Evolutionary conservation across 2,113 vertebrate species (phyloP).

Genomic region (Recurvirostra avosetta): DNA sequence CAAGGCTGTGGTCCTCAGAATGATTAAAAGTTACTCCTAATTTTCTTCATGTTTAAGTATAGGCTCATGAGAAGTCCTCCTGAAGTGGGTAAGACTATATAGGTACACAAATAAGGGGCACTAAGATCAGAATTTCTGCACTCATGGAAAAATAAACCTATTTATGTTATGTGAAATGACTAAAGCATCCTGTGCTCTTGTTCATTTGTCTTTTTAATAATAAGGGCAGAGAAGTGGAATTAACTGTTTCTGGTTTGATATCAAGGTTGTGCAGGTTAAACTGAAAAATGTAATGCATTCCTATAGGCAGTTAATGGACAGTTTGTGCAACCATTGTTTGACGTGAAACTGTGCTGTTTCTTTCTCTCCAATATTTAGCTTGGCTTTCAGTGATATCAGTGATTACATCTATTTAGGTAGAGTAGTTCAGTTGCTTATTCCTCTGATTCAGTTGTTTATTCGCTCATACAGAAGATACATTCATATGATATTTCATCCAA

Average conservation of each 20-base stretch:
- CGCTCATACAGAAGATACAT: neutral
- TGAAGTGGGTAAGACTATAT: neutral
- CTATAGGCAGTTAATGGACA: neutral
- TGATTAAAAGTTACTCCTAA: neutral
- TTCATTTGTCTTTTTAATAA: neutral
- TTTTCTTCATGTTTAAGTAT: neutral
- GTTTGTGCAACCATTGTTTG: neutral
- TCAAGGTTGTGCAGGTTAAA: neutral
- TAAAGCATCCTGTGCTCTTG: neutral
- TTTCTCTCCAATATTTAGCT: neutral
- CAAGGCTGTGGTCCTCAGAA: neutral
- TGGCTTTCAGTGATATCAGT: neutral
- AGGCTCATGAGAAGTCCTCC: neutral
- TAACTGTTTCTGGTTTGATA: neutral
- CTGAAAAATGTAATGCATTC: neutral
- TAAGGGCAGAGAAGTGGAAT: neutral
- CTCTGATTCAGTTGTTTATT: neutral
- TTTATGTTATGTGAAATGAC: neutral
- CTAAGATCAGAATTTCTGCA: neutral
- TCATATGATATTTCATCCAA: neutral
- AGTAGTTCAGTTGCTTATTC: neutral
- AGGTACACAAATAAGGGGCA: neutral
- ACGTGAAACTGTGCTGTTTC: neutral
- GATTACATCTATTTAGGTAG: neutral
- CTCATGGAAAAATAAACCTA: neutral